Percentiles rank a stretch among this genome's conserved stretches.
Evolutionary conservation across 2,888 invertebrate genomes (phyloP).

Genomic region (Diloba caeruleocephala): DNA sequence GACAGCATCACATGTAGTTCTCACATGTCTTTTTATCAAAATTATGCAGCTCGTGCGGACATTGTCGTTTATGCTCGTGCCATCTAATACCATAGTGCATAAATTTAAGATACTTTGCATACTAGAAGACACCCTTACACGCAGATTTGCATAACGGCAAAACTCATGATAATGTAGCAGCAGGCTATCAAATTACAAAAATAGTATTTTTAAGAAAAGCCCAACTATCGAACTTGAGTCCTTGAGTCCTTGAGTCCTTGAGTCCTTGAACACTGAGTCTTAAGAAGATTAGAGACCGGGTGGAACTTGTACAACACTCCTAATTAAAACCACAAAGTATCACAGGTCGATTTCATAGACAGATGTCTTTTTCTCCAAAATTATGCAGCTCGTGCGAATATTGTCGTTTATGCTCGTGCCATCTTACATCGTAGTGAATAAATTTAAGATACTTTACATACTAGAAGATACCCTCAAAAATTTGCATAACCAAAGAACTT

Average conservation of each 20-base stretch:
- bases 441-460: slow-evolving; percentile 57
- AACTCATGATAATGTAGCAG: background rate
- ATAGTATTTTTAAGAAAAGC: too few relatives aligned
- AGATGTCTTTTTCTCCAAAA: background rate
- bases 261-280: too few relatives aligned
- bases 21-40: background rate
- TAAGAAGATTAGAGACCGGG: too few relatives aligned
- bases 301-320: too few relatives aligned
- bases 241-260: too few relatives aligned
- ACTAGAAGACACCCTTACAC: slow-evolving; percentile 38
- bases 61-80: slow-evolving; percentile 3
- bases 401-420: slow-evolving; percentile 4
- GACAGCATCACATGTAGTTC: too few relatives aligned
- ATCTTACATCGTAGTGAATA: slow-evolving; percentile 50
- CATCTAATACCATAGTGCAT: slow-evolving; percentile 48
- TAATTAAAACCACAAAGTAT: background rate
- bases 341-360: background rate
- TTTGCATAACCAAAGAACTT: too few relatives aligned
- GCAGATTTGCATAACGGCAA: slow-evolving; percentile 15
- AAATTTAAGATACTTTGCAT: slow-evolving; percentile 44
- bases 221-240: too few relatives aligned
- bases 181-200: too few relatives aligned
- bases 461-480: slow-evolving; percentile 22
- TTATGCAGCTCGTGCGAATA: slow-evolving; percentile 18
- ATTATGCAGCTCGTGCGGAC: slow-evolving; percentile 20